Percentiles rank a stretch among this genome's conserved stretches.
These are phyloP conservation scores for Pseudopleuronectes americanus DNA, from an alignment of 2,797 vertebrate genomes.

Conservation along the genomic window DNA sequence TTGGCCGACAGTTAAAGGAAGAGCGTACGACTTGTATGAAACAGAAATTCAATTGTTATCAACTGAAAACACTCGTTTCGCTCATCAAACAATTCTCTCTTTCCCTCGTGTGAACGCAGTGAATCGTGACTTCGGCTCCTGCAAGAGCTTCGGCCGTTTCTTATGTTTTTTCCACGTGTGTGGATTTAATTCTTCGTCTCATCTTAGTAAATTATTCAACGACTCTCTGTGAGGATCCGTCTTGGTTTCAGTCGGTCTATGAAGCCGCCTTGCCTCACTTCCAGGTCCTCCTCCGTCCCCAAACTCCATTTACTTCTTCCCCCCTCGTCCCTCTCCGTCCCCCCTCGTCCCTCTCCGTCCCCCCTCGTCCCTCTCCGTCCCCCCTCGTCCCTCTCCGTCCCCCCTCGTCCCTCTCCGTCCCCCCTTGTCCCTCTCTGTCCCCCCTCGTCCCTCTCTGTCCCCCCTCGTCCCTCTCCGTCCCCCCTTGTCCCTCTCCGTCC, in stretches of 20 bases:
- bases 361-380: slow-evolving; percentile 29
- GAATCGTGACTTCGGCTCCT: neutral
- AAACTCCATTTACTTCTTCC: slow-evolving; percentile 35
- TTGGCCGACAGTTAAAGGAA: slow-evolving; percentile 7
- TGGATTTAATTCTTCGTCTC: slow-evolving; percentile 9
- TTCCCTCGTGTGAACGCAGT: neutral
- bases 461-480: slow-evolving; percentile 29
- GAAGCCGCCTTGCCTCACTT: slow-evolving; percentile 9
- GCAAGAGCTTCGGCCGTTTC: neutral
- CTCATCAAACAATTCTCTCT: neutral
- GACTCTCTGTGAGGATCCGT: slow-evolving; percentile 15
- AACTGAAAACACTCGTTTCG: neutral
- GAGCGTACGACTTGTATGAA: neutral
- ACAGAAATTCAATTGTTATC: neutral
- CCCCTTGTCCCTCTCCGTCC: neutral
- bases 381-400: neutral
- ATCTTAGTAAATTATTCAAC: slow-evolving; percentile 35
- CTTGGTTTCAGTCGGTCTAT: slow-evolving; percentile 22
- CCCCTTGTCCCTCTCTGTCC: neutral
- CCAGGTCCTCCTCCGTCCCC: slow-evolving; percentile 25
- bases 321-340: neutral
- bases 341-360: neutral
- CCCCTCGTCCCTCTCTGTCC: neutral
- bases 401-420: neutral
- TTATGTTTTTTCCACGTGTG: slow-evolving; percentile 14